These are phyloP conservation scores for Pantherophis alleghaniensis DNA, from an alignment of 2,797 vertebrate species.

Conservation along the genomic window DNA sequence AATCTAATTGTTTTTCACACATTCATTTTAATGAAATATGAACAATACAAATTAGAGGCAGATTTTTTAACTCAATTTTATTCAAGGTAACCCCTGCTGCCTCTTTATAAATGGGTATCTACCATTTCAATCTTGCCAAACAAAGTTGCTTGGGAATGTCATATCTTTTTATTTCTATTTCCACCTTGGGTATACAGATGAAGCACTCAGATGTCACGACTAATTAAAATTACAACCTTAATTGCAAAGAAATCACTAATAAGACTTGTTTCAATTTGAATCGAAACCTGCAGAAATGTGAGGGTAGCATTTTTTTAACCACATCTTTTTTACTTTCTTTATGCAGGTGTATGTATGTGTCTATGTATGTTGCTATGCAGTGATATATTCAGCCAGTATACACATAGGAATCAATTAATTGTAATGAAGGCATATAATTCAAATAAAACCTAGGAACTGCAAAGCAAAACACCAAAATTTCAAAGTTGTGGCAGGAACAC, in stretches of 20 bases:
- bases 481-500: slow-evolving; percentile 21
- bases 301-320: not conserved
- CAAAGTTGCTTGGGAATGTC: not conserved
- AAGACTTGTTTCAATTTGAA: not conserved
- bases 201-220: not conserved
- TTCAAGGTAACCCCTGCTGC: not conserved
- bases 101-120: not conserved
- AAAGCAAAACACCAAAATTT: slow-evolving; percentile 30
- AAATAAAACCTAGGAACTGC: slow-evolving; percentile 32
- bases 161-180: not conserved
- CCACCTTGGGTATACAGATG: not conserved
- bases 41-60: not conserved
- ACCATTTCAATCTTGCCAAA: not conserved
- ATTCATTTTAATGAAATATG: not conserved
- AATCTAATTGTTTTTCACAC: not conserved
- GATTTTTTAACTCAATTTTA: not conserved
- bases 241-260: not conserved
- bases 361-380: not conserved
- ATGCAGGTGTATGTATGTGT: not conserved
- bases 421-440: slow-evolving; percentile 30
- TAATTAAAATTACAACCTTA: not conserved
- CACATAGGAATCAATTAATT: not conserved
- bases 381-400: not conserved
- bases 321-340: not conserved
- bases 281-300: not conserved